Evolutionary conservation across 1,140 invertebrate genomes (phyloP).

Genomic region (Eueides isabella): DNA sequence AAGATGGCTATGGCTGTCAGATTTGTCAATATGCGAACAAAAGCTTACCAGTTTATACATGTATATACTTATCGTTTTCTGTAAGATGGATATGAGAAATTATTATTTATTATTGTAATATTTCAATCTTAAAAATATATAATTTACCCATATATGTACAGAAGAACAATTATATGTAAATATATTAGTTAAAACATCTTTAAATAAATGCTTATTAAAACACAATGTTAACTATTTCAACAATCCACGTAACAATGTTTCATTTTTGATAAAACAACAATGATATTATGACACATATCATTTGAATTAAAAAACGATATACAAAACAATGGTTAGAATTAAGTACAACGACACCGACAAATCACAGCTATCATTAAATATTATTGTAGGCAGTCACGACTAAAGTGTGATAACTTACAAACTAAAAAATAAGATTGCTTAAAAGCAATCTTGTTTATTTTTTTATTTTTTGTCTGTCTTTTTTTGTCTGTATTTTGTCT

Average conservation of each 20-base stretch:
- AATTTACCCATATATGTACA: too few relatives aligned
- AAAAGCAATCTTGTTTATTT: too few relatives aligned
- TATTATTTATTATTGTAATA: too few relatives aligned
- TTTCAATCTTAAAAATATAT: too few relatives aligned
- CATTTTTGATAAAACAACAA: constrained; percentile 1
- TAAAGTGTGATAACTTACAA: background rate
- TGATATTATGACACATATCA: constrained; percentile 7
- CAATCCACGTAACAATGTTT: background rate
- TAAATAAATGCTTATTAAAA: background rate
- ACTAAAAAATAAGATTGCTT: background rate
- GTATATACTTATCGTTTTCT: too few relatives aligned
- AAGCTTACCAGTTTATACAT: background rate
- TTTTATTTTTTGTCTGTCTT: too few relatives aligned
- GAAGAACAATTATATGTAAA: too few relatives aligned
- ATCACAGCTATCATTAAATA: constrained; percentile 7
- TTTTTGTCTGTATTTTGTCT: too few relatives aligned
- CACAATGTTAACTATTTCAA: constrained; percentile 3
- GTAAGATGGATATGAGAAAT: too few relatives aligned
- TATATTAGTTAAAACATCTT: background rate
- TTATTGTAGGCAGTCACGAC: background rate
- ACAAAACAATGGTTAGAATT: constrained; percentile 12
- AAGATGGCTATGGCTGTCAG: background rate
- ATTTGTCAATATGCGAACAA: background rate
- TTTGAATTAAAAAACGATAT: constrained; percentile 5
- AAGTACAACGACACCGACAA: constrained; percentile 11